A percentile compares a stretch with the other conserved stretches of the same genome.
phyloP scores from a whole-genome alignment of 2,888 invertebrate genomes.

The Lordiphosa fenestrarum region DNA sequence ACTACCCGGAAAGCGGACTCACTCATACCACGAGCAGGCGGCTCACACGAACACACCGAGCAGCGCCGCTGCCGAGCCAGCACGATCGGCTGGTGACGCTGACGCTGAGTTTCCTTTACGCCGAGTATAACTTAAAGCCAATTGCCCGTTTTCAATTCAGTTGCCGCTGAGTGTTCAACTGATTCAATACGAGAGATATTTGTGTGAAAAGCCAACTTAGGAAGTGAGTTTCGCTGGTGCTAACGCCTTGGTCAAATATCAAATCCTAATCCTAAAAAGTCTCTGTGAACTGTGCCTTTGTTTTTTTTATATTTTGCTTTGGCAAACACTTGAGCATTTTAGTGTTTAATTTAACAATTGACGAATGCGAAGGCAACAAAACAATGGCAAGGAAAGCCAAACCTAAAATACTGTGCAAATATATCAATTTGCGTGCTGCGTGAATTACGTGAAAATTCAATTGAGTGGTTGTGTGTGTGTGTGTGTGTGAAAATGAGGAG shows the following conservation, averaged over 20 bases:
- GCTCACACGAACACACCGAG: constrained; percentile 19
- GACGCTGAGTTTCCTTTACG: constrained; percentile 57
- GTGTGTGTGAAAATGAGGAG: constrained; percentile 11
- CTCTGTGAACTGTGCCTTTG: constrained; percentile 25
- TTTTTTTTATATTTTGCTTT: not conserved
- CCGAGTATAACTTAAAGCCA: constrained; percentile 75
- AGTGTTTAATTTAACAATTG: constrained; percentile 48
- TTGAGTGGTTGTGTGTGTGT: constrained; percentile 19
- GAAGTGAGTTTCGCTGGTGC: constrained; percentile 54
- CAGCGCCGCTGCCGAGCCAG: constrained; percentile 16
- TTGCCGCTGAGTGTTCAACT: constrained; percentile 74
- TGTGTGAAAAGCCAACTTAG: constrained; percentile 17
- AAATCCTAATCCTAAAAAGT: constrained; percentile 22
- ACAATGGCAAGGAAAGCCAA: constrained; percentile 21
- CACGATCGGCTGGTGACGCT: constrained; percentile 25
- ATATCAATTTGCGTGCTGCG: constrained; percentile 59
- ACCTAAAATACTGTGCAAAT: constrained; percentile 37
- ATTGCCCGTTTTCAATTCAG: constrained; percentile 71
- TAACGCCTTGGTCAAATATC: constrained; percentile 29
- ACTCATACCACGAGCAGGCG: constrained; percentile 22
- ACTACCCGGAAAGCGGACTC: constrained; percentile 33
- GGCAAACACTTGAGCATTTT: constrained; percentile 3
- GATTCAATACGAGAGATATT: constrained; percentile 57
- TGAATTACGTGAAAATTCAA: constrained; percentile 46
- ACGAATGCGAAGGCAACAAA: constrained; percentile 26